Conservation (phyloP, 2,797 vertebrate genomes). For the Linurgus olivaceus region DNA sequence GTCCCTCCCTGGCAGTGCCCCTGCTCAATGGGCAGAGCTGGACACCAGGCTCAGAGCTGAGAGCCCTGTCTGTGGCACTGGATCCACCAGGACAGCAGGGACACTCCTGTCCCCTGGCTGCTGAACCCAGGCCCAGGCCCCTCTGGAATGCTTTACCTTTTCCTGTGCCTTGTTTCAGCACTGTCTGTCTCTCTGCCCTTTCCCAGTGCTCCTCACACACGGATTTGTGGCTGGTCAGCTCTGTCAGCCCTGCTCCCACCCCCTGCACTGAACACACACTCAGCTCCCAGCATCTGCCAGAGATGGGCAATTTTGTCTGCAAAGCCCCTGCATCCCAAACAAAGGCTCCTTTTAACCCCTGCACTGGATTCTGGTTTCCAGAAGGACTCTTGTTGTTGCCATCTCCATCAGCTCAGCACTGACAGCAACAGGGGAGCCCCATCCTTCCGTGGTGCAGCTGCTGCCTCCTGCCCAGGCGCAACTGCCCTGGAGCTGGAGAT, state of each 20-base stretch:
- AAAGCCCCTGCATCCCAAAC: background rate
- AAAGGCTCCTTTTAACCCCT: background rate
- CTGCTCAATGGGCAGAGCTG: background rate
- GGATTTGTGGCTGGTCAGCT: background rate
- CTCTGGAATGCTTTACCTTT: background rate
- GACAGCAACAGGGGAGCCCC: background rate
- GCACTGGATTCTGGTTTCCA: background rate
- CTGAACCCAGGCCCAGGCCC: background rate
- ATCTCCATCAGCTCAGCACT: background rate
- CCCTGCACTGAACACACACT: background rate
- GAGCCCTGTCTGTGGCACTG: fast-evolving
- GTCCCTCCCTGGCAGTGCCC: background rate
- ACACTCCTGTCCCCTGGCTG: background rate
- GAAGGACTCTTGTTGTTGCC: background rate
- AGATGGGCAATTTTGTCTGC: background rate
- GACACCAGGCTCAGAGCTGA: background rate
- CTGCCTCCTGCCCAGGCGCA: background rate
- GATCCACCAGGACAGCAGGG: background rate
- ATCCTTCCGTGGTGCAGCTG: background rate
- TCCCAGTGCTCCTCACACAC: background rate
- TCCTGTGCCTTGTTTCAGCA: fast-evolving
- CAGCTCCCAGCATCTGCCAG: background rate
- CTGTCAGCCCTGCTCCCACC: background rate
- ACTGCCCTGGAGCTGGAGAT: background rate
- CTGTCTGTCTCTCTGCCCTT: background rate